These are phyloP conservation scores for Habroteleia sp. DNA, from an alignment of 2,888 invertebrate genomes.

Conservation along the genomic window DNA sequence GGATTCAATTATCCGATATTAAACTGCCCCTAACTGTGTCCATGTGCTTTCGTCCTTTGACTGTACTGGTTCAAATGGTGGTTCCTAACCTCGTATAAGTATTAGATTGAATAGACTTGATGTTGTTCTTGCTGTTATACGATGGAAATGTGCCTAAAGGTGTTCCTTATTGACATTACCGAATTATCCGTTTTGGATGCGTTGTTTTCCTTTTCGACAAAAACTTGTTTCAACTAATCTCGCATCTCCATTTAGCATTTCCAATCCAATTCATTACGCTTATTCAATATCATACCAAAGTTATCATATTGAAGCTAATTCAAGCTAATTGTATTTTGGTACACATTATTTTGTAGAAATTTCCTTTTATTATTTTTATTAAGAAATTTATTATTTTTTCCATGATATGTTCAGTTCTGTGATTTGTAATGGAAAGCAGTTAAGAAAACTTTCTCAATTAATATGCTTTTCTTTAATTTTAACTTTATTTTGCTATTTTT, in stretches of 20 bases:
- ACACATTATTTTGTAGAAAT: conserved; percentile 28
- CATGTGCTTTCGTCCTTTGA: conserved; percentile 67
- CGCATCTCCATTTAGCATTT: conserved; percentile 42
- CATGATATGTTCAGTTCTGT: no score
- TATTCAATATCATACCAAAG: conserved; percentile 25
- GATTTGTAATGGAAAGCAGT: no score
- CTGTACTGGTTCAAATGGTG: conserved; percentile 76
- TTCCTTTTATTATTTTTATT: conserved; percentile 43
- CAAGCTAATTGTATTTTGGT: conserved; percentile 45
- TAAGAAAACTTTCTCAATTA: conserved; percentile 25
- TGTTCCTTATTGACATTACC: conserved; percentile 71
- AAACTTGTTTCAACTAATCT: conserved; percentile 53
- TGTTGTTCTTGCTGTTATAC: conserved; percentile 78
- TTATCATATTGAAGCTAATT: conserved; percentile 44
- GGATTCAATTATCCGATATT: conserved; percentile 81
- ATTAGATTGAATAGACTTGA: conserved; percentile 80
- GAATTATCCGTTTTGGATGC: conserved; percentile 64
- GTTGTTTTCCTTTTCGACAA: conserved; percentile 38
- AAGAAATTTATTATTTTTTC: conserved; percentile 52
- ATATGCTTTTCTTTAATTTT: conserved; percentile 19
- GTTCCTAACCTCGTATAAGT: conserved; percentile 75
- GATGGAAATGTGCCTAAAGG: conserved; percentile 74
- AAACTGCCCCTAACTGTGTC: conserved; percentile 79
- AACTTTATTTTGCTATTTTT: no score
- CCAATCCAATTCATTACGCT: conserved; percentile 47